Evolutionary conservation across 1,140 invertebrate genomes (phyloP), one percentile per base, ranked within the genome.

Genomic region (Drosophila bocki): DNA sequence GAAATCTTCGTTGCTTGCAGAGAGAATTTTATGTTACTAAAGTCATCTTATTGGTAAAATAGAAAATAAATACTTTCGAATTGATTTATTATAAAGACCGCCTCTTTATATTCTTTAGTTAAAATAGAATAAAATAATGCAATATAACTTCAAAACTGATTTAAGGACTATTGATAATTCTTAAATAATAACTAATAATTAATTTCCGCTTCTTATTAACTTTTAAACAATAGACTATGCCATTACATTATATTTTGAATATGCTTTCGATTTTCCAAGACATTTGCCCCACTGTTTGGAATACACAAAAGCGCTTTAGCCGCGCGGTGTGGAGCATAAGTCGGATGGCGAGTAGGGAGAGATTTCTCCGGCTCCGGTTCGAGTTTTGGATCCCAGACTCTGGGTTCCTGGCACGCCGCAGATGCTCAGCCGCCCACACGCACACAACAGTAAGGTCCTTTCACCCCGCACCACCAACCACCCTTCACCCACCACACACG

Each of bases 371-470:
- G 68, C 60, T 74, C 56, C 68, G 63, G 59, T 56, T 56, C 39
- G 45, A 45, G 68, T 69, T 82, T 29, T 47, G 62, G 75, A 77
- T 54, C 63, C 44, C 65, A 69, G 75, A 77, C 60, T 54, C 69
- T 77, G 67, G 77, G 64, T 61, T 79, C 71, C 76, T 83, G 83
- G 83, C 85, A 78, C 64, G 85, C 80, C 81, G 81, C 78, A 90
- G 85, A 84, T 84, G 77, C 74, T 90, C 74, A 69, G 65, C 58
- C 68, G 45, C 64, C 63, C 63, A 78, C 62, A 35, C 56, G 45
- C 54, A 63, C 71, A 48, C 64, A 57, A 47, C 22, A 39, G 41
- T 35, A 32, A 15, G 56, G 45, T 37, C 19, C 53, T 54, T 54
- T 54, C 51, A 22, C 17, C 50, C 22, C 42, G 48, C 47, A 42